Evolutionary conservation across 1,140 invertebrate species (phyloP), one percentile per base, ranked within the genome.

Genomic region (Stegodyphus dumicola): DNA sequence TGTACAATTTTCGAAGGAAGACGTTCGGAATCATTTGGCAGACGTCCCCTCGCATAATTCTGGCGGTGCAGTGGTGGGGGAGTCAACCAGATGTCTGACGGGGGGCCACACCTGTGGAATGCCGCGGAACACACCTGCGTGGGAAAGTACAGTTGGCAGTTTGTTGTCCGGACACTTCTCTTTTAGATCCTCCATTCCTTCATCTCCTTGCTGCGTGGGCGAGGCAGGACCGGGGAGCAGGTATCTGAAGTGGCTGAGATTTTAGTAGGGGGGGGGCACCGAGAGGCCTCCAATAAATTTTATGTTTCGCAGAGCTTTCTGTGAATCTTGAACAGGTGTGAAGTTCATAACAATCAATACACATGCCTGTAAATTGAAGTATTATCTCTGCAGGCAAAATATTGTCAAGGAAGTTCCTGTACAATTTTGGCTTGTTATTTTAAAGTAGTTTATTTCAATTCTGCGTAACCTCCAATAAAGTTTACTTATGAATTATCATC

Each of bases 71-170:
- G 67, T 79, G 76, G 77, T 65, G 77, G 77, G 54, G 66, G 65
- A 11, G 7, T 7, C 7, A 3, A 56, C 71, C 71, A 79, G 66
- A 79, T 79, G 77, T 48, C 11, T 79, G 77, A 79, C 77, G 56
- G 17, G 18, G 77, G 77, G 77, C 51, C 65, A 60, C 77, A 79
- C 77, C 77, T 79, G 77, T 79, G 77, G 77, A 79, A 79, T 79
- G 77, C 66, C 9, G 33, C 33, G 1, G 33, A 33, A 54, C 77
- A 79, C 77, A 79, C 77, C 77, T 79, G 77, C 77, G 77, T 79
- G 77, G 77, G 77, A 79, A 79, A 79, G 77, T 67, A n/a, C 66
- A 60, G 56, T 60, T 60, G 56, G 9, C 9, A 60, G 56, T 15
- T 11, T 2, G 56, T 9, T 60, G 9, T 9, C 9, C 56, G 9